Evolutionary conservation across 2,888 invertebrate genomes (phyloP), one percentile per base, ranked within the genome.

Genomic region (Margaritifera margaritifera): DNA sequence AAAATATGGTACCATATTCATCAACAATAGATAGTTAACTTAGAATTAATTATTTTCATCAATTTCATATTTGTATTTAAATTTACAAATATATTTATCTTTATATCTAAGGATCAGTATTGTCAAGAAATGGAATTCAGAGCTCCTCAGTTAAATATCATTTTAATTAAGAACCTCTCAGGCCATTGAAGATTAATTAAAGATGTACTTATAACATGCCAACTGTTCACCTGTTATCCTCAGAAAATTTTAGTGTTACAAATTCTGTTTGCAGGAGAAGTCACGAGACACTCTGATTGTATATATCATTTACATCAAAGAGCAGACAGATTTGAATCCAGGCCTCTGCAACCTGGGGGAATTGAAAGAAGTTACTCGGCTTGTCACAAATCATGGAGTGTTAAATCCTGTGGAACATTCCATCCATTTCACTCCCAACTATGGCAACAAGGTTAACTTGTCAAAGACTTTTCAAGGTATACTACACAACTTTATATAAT

Each of bases 301-400:
- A 59, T 86, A 85, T 72, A 25, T 86, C 27, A 65, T 83, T 18
- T 86, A 81, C 78, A 80, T 86, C 50, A 86, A 85, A 66, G 73
- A 79, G 6, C 80, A 84, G 61, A 56, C 64, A 19, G 80, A 82
- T 24, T 60, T 61, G n/a, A 66, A 83, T 25, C 69, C 74, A 11
- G 72, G 75, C 25, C 59, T 84, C 31, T 56, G 86, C 22, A 78
- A 80, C 66, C 68, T 80, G 72, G 75, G 80, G 18, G 81, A 81
- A 53, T 72, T 87, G 55, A 65, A 69, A 61, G 55, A 75, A 18
- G 70, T 77, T 25, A 80, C 73, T 53, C 74, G 76, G 20, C 60
- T 87, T 50, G 64, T 71, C 66, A 87, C 87, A 54, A 85, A 84
- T 74, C 79, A 84, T 24, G 87, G 86, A 2, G 66, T 83, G 27